A percentile compares a stretch with the other conserved stretches of the same genome.
phyloP scores from a whole-genome alignment of 2,888 invertebrate species.

The Papilio demoleus region DNA sequence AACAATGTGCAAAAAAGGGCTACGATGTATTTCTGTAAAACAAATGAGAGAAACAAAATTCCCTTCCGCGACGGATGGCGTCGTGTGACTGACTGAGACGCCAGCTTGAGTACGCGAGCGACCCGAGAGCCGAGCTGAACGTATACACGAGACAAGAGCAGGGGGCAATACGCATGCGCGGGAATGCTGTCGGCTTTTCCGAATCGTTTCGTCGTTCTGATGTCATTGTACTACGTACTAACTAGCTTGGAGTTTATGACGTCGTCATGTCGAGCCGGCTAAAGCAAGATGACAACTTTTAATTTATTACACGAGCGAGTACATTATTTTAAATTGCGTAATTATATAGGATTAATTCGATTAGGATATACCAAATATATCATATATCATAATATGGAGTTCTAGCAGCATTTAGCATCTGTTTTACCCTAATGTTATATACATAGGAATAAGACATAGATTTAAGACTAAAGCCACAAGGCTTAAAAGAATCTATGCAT shows the following conservation, averaged over 20 bases:
- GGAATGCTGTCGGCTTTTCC: conserved; percentile 68
- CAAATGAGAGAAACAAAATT: conserved; percentile 34
- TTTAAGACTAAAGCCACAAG: no score
- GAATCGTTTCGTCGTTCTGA: conserved; percentile 58
- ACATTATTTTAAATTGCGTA: not conserved
- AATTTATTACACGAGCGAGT: not conserved
- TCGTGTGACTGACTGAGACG: conserved; percentile 61
- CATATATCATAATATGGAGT: no score
- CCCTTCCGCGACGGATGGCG: conserved; percentile 67
- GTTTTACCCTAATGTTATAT: no score
- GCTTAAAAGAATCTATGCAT: no score
- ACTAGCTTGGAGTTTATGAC: conserved; percentile 26
- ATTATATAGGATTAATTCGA: not conserved
- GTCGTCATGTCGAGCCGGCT: conserved; percentile 20
- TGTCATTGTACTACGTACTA: conserved; percentile 55
- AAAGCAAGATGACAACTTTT: not conserved
- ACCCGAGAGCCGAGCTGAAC: conserved; percentile 49
- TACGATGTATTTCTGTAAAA: conserved; percentile 21
- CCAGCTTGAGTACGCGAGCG: conserved; percentile 35
- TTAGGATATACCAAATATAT: no score
- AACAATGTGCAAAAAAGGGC: conserved; percentile 2
- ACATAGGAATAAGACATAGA: no score
- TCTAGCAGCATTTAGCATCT: no score
- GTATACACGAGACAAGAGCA: conserved; percentile 57
- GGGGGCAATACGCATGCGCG: conserved; percentile 76